Percentiles rank a stretch among this genome's conserved stretches.
Evolutionary conservation across 1,140 invertebrate genomes (phyloP).

Genomic region (Drosophila subobscura): DNA sequence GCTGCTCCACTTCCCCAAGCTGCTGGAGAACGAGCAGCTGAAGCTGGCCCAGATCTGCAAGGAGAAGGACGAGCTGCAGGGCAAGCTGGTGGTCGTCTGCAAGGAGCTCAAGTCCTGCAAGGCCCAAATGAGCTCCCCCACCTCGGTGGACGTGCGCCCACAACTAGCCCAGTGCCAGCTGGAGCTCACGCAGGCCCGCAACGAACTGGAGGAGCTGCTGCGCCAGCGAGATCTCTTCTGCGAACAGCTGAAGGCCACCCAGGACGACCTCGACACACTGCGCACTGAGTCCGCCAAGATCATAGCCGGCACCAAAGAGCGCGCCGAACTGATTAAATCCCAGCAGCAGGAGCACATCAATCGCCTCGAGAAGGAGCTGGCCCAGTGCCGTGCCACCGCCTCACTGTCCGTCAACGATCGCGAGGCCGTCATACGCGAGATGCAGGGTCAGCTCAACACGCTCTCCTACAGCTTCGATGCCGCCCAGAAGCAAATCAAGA

Average conservation of each 20-base stretch:
- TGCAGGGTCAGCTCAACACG: constrained; percentile 77
- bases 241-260: constrained; percentile 84
- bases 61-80: constrained; percentile 77
- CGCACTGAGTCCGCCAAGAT: constrained; percentile 89
- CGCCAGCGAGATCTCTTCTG: constrained; percentile 77
- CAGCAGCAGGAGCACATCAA: constrained; percentile 86
- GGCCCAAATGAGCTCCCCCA: constrained; percentile 34
- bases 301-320: constrained; percentile 87
- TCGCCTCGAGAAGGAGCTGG: constrained; percentile 87
- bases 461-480: constrained; percentile 81
- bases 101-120: constrained; percentile 75
- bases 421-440: constrained; percentile 85
- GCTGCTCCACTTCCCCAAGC: constrained; percentile 88
- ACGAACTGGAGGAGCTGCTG: constrained; percentile 64
- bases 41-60: constrained; percentile 89
- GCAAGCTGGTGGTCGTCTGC: constrained; percentile 74
- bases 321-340: constrained; percentile 86
- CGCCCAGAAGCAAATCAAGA: constrained; percentile 82
- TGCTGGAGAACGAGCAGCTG: constrained; percentile 89
- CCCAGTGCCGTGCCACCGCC: constrained; percentile 86
- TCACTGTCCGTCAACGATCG: constrained; percentile 87
- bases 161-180: constrained; percentile 73
- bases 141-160: constrained; percentile 52
- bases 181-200: constrained; percentile 59
- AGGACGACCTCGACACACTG: constrained; percentile 87